Evolutionary conservation across 2,888 invertebrate species (phyloP), one percentile per base, ranked within the genome.

Genomic region (Stramonita haemastoma): DNA sequence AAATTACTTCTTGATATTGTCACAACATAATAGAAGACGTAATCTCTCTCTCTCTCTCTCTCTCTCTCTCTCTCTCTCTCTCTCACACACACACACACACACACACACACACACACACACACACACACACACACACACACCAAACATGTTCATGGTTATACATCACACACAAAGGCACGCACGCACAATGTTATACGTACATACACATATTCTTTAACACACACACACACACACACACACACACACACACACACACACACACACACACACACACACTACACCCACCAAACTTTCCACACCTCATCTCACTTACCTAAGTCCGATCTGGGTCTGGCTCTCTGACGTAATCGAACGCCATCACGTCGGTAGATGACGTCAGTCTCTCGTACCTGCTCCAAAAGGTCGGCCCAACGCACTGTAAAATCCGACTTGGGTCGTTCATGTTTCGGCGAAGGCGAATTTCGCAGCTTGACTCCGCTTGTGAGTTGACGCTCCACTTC

Each of bases 361-460:
- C 87, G 91, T 86, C 91, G 90, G 86, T 88, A 90, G 91, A 92
- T 89, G 90, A 91, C 86, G 87, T 90, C 60, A 89, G 90, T 34
- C 19, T 92, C 93, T 29, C 88, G 89, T 13, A 92, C 91, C 81
- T 92, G 91, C 34, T 92, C 93, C 90, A 93, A 91, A 2, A 93
- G 92, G 83, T 94, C 94, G 4, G 94, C 94, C 94, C 94, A 94
- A 32, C 94, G 91, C 17, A 94, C 94, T 5, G 93, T 92, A 86
- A 92, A 92, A 89, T 94, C 94, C 17, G 94, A 94, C 89, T 93
- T 94, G 11, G 94, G 94, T 56, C 94, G 90, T 77, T 94, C 94
- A 13, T 92, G 92, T 83, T 92, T 91, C 1, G 94, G 94, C 1
- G 93, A 93, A 0, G 93, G 91, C 34, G 92, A 91, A 79, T 93